These are phyloP conservation scores for Caenorhabditis virilis DNA, from an alignment of 2,888 invertebrate genomes.

Conservation along the genomic window DNA sequence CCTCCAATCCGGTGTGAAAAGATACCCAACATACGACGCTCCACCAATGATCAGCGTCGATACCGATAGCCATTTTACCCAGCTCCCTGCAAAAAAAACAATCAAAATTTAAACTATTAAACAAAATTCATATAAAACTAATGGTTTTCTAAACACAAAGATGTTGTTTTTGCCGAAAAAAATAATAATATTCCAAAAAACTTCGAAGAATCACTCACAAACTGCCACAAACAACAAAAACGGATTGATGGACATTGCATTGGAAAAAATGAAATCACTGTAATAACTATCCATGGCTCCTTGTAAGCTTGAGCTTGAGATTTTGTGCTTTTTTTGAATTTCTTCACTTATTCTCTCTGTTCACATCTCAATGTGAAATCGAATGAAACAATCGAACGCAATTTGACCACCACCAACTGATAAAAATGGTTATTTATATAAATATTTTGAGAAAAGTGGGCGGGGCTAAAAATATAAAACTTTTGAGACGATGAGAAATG, in stretches of 20 bases:
- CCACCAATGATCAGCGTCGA: conserved; percentile 46
- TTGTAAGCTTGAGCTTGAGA: no score
- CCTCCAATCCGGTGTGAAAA: conserved; percentile 60
- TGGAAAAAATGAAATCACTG: not conserved
- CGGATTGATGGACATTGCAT: conserved; percentile 26
- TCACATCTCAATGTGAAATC: conserved; percentile 29
- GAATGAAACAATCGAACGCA: no score
- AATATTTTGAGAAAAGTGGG: no score
- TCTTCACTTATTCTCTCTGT: conserved; percentile 7
- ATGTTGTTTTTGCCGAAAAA: not conserved
- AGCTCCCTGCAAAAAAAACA: conserved; percentile 43
- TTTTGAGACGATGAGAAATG: not conserved
- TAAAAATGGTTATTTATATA: no score
- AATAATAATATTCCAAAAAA: not conserved
- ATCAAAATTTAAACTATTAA: no score
- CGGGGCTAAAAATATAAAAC: no score
- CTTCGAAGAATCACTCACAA: conserved; percentile 33
- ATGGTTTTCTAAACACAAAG: no score
- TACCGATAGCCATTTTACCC: conserved; percentile 47
- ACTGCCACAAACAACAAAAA: conserved; percentile 29
- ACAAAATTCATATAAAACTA: no score
- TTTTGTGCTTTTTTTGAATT: no score
- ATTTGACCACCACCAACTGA: no score
- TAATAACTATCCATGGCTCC: no score
- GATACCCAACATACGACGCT: conserved; percentile 48